Evolutionary conservation across 1,140 invertebrate genomes (phyloP), one percentile per base, ranked within the genome.

Genomic region (Phocides pigmalion): DNA sequence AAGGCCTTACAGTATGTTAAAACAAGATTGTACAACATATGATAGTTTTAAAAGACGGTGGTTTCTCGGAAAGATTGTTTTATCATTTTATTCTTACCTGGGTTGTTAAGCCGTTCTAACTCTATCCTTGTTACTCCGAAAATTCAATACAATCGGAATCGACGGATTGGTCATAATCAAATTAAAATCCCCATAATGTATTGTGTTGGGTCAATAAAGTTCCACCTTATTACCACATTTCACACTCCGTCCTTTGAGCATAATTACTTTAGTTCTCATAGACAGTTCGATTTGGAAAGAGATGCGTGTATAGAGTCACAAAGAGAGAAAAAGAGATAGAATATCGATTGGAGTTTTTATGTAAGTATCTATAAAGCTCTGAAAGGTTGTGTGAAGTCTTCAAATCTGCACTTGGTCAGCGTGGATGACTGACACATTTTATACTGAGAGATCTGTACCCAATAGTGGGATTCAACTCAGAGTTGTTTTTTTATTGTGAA

Each of bases 261-360:
- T 64, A 64, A 64, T 64, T 64, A 56, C 51, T 25, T 56, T 39
- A 64, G 62, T 64, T 64, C 62, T 64, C 62, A 64, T 64, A 54
- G 62, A 58, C 41, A 58, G 28, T 58, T 58, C 25, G 22, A 20
- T 11, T 44, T 8, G n/a, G 41, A 58, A 32, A 46, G 41, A 20
- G 54, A 58, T 28, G 25, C 6, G 4, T n/a, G 0, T 4, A 35
- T 8, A n/a, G 32, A 2, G 1, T 2, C 0, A 9, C 1, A n/a
- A 35, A 35, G 32, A 35, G 32, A 35, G 32, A n/a, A 11, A 35
- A 12, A 2, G 32, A 35, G 32, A 35, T 4, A n/a, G 32, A 35
- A n/a, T n/a, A 35, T 12, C 1, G 9, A 8, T 4, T 35, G 32
- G 32, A n/a, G 4, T 35, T 35, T 35, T 35, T 4, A 28, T 4